phyloP scores from a whole-genome alignment of 2,113 vertebrate genomes.

The Dasyurus viverrinus region DNA sequence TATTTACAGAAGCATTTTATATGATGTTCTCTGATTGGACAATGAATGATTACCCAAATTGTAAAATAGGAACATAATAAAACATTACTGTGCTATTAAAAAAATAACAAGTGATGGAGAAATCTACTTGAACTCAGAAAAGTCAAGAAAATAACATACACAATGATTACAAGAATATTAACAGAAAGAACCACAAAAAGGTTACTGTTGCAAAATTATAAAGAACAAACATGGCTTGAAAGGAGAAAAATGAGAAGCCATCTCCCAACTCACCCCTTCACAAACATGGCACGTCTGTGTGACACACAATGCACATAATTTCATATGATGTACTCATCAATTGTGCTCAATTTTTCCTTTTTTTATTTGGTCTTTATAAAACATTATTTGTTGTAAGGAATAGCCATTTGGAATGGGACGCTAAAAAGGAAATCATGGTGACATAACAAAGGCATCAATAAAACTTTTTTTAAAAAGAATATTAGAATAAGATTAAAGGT shows the following conservation, averaged over 20 bases:
- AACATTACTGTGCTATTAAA: background rate
- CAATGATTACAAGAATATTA: background rate
- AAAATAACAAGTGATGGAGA: background rate
- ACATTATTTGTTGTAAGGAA: background rate
- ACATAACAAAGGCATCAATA: background rate
- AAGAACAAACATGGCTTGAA: background rate
- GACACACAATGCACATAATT: background rate
- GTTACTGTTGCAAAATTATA: background rate
- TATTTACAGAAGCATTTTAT: background rate
- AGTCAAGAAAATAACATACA: background rate
- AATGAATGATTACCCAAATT: background rate
- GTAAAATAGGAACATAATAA: background rate
- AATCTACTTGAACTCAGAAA: background rate
- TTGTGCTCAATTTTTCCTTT: background rate
- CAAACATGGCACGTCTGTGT: no score
- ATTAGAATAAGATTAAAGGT: background rate
- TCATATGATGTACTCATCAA: background rate
- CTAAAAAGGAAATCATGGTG: background rate
- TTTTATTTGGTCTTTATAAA: background rate
- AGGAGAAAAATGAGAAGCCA: background rate
- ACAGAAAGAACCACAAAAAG: background rate
- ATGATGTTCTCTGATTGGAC: background rate
- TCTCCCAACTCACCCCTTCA: background rate
- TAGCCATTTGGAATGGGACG: background rate
- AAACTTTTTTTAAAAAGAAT: background rate